Conservation (phyloP, 1,140 invertebrate genomes). For the Magallana ariakensis region DNA sequence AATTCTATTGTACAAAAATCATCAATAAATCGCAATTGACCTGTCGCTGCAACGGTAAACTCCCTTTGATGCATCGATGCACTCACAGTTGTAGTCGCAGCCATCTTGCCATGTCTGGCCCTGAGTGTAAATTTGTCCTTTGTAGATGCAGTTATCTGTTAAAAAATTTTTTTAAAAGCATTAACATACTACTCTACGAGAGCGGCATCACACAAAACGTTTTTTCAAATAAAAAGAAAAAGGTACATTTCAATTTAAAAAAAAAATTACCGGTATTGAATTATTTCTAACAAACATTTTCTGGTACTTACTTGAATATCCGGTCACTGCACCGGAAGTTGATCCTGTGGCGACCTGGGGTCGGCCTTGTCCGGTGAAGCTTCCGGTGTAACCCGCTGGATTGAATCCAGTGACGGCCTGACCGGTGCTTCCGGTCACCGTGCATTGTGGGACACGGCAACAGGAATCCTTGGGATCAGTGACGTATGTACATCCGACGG, state of each 20-base stretch:
- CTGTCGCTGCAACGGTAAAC: constrained; percentile 71
- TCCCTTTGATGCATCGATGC: constrained; percentile 68
- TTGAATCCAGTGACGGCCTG: constrained; percentile 44
- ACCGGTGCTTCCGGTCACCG: constrained; percentile 49
- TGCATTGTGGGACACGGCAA: constrained; percentile 66
- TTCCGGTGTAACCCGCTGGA: constrained; percentile 46
- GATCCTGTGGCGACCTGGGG: constrained; percentile 45
- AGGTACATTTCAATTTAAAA: no score
- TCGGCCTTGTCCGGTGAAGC: constrained; percentile 48
- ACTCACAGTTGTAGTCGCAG: constrained; percentile 66
- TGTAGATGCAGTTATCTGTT: constrained; percentile 61
- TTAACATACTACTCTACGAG: no score
- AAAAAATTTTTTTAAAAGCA: no score
- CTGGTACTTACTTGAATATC: constrained; percentile 50
- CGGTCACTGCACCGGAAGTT: constrained; percentile 46
- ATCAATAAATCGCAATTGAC: constrained; percentile 45
- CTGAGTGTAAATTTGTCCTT: constrained; percentile 59
- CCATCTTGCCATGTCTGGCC: constrained; percentile 68
- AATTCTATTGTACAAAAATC: no score
- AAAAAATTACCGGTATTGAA: no score
- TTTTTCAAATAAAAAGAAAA: no score
- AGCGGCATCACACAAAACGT: no score
- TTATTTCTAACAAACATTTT: no score
- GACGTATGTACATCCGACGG: constrained; percentile 62
- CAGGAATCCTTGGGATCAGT: constrained; percentile 68